Percentiles rank a stretch among this genome's conserved stretches.
phyloP scores from a whole-genome alignment of 37 sponge, comb jelly and placozoan genomes.

The Agelas oroides region DNA sequence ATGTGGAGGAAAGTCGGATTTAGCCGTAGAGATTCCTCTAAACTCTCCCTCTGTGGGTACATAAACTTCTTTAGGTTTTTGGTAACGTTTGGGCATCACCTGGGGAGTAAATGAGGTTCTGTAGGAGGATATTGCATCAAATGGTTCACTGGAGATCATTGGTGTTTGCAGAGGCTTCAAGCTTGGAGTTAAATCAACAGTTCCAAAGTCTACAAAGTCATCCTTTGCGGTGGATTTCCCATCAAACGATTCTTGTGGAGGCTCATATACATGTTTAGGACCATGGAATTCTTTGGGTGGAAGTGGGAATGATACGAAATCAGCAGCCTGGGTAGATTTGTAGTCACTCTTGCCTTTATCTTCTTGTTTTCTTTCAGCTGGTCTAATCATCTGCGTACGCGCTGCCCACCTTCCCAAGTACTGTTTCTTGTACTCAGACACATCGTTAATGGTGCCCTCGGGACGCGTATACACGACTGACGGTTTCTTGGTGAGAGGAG shows the following conservation, averaged over 20 bases:
- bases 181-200: constrained; percentile 16
- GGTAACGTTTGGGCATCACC: constrained; percentile 39
- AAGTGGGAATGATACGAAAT: constrained; percentile 49
- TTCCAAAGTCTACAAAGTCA: constrained; percentile 52
- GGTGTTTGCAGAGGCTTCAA: constrained; percentile 57
- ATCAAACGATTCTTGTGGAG: constrained; percentile 66
- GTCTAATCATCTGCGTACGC: constrained; percentile 46
- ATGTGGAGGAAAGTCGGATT: constrained; percentile 55
- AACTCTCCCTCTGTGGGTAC: constrained; percentile 53
- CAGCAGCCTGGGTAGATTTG: constrained; percentile 56
- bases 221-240: constrained; percentile 50
- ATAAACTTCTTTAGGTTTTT: constrained; percentile 48
- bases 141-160: constrained; percentile 49
- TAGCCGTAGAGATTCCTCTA: constrained; percentile 39
- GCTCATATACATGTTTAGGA: constrained; percentile 48
- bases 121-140: constrained; percentile 66
- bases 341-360: constrained; percentile 26
- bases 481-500: constrained; percentile 15
- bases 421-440: constrained; percentile 57
- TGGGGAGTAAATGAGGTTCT: constrained; percentile 23
- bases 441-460: constrained; percentile 49
- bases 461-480: constrained; percentile 40
- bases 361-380: constrained; percentile 5
- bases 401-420: constrained; percentile 50
- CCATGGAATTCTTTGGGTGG: constrained; percentile 23